Base-by-base conservation (phyloP, 2,888 invertebrate genomes). In the Psylliodes chrysocephalus region DNA sequence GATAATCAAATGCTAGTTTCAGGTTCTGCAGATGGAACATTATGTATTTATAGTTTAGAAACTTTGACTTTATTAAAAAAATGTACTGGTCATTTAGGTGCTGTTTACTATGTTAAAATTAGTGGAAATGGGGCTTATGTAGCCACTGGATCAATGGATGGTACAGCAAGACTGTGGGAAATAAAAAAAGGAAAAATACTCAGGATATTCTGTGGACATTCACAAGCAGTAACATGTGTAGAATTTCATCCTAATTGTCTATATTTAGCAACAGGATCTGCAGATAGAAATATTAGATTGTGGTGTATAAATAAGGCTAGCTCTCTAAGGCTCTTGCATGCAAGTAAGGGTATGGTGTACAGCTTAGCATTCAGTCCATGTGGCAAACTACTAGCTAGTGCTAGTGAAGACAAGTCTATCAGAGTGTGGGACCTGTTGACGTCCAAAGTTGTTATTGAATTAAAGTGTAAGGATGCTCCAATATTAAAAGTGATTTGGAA, bases 241-340 rank as follows among this genome's bases (percentile, higher is more conserved):
- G 90, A 90, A 75, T 96, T 97, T 84, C 97, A 97, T 84, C 95
- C 96, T 0, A 97, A 96, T 82, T 91, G 92, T 71, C 89, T 90
- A 73, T 96, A 97, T 80, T 79, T 96, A 71, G 95, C 94, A 33
- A 93, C 94, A 0, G 96, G 95, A 7, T 94, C 96, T 1, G 88
- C 91, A n/a, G 97, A 97, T 84, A 91, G 91, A 78, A 92, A 91
- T 35, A 90, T 96, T 49, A 88, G 96, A 28, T 83, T 97, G 75
- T 97, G 96, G 96, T 90, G 89, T 71, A 88, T 94, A 55, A 90
- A 91, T 66, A 92, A 93, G 77, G 95, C 93, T 8, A 90, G 90
- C 71, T 85, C 93, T 52, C 89, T 94, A 68, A 87, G 97, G 56
- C 88, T 96, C 38, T 89, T 94, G 70, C 86, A 89, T 44, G 94